Evolutionary conservation across 1,140 invertebrate genomes (phyloP).

Genomic region (Hermetia illucens): DNA sequence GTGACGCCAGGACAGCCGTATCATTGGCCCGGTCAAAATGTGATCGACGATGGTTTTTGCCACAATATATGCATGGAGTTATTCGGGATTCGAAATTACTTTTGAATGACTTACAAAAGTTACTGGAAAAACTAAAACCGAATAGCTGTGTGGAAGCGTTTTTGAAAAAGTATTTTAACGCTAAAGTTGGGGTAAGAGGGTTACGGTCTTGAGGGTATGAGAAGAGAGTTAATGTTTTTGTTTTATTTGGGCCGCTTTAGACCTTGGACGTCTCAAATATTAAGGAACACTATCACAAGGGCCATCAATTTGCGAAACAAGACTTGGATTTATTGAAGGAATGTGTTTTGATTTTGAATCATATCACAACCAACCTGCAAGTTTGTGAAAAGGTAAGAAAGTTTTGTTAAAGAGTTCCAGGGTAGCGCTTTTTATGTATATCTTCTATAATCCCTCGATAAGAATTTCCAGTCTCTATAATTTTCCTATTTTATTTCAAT

Average conservation of each 20-base stretch:
- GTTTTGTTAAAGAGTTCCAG: no score
- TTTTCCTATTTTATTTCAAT: no score
- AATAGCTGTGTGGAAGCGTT: constrained; percentile 22
- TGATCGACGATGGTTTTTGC: constrained; percentile 39
- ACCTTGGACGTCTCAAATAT: no score
- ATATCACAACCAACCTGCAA: constrained; percentile 37
- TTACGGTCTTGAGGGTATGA: no score
- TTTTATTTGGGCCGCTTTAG: no score
- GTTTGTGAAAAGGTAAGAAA: constrained; percentile 15
- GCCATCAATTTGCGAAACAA: constrained; percentile 14
- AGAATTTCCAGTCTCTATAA: no score
- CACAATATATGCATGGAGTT: constrained; percentile 19
- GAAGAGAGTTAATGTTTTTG: no score
- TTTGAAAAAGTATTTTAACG: constrained; percentile 28
- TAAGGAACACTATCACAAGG: constrained; percentile 18
- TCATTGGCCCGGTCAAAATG: constrained; percentile 40
- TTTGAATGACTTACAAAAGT: constrained; percentile 20
- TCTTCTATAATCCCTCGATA: no score
- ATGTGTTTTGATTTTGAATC: constrained; percentile 38
- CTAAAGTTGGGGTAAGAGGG: no score
- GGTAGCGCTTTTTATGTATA: no score
- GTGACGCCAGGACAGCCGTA: constrained; percentile 45
- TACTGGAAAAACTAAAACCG: constrained; percentile 18
- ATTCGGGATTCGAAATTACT: constrained; percentile 25
- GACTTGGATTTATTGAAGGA: constrained; percentile 25